Evolutionary conservation across 2,888 invertebrate genomes (phyloP).

Genomic region (Ormyrus pomaceus): DNA sequence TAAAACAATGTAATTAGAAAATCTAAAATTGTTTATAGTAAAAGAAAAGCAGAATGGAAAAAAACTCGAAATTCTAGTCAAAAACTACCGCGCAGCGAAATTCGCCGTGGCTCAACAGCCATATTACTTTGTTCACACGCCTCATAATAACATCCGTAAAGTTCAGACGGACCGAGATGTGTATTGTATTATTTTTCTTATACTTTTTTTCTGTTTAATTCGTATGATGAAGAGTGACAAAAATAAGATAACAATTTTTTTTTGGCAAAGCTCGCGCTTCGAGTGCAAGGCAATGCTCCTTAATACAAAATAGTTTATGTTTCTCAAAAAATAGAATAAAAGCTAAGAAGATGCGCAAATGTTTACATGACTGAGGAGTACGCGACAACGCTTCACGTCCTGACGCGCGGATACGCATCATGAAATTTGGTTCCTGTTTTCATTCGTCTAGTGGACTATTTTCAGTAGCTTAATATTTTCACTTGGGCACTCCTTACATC

Average conservation of each 20-base stretch:
- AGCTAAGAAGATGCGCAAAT: conserved; percentile 37
- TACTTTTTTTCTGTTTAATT: conserved; percentile 34
- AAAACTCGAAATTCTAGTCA: conserved; percentile 9
- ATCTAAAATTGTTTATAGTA: conserved; percentile 2
- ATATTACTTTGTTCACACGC: conserved; percentile 59
- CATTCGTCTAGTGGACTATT: conserved; percentile 28
- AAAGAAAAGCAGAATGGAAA: conserved; percentile 17
- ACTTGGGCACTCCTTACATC: conserved; percentile 41
- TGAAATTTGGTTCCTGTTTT: conserved; percentile 46
- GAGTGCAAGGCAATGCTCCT: conserved; percentile 45
- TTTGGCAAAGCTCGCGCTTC: conserved; percentile 18
- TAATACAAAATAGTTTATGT: conserved; percentile 37
- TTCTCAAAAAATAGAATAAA: conserved; percentile 47
- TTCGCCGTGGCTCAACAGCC: conserved; percentile 67
- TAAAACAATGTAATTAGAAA: neutral
- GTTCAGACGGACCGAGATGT: conserved; percentile 24
- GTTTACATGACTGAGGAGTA: conserved; percentile 30
- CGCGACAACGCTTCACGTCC: conserved; percentile 16
- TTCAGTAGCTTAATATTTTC: conserved; percentile 28
- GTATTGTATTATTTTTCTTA: conserved; percentile 23
- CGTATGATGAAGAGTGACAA: conserved; percentile 40
- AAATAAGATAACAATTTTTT: conserved; percentile 46
- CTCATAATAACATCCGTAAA: conserved; percentile 25
- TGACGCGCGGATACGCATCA: conserved; percentile 3
- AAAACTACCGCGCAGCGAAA: conserved; percentile 50